Evolutionary conservation across 2,113 vertebrate species (phyloP).

Genomic region (Sylvia atricapilla): DNA sequence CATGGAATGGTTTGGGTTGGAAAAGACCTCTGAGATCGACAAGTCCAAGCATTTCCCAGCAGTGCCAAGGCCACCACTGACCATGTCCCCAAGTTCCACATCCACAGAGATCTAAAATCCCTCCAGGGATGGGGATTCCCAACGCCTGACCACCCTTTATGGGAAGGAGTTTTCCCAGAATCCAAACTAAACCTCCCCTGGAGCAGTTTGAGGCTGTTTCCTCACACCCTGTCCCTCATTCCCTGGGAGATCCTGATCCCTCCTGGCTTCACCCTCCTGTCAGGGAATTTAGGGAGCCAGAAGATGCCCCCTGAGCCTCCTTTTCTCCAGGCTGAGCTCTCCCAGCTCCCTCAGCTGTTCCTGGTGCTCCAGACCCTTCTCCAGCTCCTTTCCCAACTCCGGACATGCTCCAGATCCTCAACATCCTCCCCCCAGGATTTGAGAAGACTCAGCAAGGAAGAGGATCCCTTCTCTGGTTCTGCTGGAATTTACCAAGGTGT

Average conservation of each 20-base stretch:
- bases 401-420: background rate
- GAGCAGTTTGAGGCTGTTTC: background rate
- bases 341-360: background rate
- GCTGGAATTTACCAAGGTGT: background rate
- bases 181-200: background rate
- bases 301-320: background rate
- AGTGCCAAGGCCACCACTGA: background rate
- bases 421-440: background rate
- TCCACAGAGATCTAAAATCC: background rate
- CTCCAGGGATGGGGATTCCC: background rate
- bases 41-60: background rate
- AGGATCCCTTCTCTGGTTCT: background rate
- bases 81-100: background rate
- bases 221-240: accelerated
- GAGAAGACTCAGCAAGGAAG: background rate
- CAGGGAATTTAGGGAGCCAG: background rate
- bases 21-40: background rate
- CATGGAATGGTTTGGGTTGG: background rate
- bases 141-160: background rate
- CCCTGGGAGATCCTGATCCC: background rate
- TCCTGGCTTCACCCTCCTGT: background rate
- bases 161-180: background rate
- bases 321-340: background rate
- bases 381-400: background rate
- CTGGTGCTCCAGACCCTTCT: background rate